phyloP scores from a whole-genome alignment of 37 sponge, comb jelly and placozoan genomes.

The Geodia barretti region DNA sequence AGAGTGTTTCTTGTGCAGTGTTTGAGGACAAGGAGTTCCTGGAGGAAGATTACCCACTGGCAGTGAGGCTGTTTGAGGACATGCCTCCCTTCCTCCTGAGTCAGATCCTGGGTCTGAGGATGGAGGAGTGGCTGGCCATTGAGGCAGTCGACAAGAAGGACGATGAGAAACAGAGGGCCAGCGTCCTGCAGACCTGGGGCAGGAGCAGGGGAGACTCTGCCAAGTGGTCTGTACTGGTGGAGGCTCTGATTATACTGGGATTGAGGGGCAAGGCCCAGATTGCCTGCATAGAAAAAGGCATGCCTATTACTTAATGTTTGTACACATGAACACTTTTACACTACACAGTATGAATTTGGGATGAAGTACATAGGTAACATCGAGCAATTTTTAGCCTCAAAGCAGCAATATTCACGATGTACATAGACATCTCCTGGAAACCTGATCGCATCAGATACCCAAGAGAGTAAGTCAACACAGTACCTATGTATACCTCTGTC shows the following conservation, averaged over 20 bases:
- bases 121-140: neutral
- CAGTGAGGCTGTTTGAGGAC: neutral
- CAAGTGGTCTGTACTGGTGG: neutral
- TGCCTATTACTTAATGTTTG: too few species aligned
- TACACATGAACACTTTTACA: too few species aligned
- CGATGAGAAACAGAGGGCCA: neutral
- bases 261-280: neutral
- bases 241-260: neutral
- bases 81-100: neutral
- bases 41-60: neutral
- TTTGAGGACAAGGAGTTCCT: neutral
- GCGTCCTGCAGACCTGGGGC: neutral
- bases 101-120: neutral
- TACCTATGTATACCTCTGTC: too few species aligned
- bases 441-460: too few species aligned
- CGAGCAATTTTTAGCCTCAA: too few species aligned
- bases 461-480: too few species aligned
- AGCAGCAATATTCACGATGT: too few species aligned
- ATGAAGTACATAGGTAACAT: too few species aligned
- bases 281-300: neutral
- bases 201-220: neutral
- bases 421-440: too few species aligned
- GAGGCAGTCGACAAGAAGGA: neutral
- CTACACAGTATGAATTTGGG: too few species aligned
- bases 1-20: neutral